phyloP scores from a whole-genome alignment of 2,888 invertebrate genomes.

The Drosophila bunnanda region DNA sequence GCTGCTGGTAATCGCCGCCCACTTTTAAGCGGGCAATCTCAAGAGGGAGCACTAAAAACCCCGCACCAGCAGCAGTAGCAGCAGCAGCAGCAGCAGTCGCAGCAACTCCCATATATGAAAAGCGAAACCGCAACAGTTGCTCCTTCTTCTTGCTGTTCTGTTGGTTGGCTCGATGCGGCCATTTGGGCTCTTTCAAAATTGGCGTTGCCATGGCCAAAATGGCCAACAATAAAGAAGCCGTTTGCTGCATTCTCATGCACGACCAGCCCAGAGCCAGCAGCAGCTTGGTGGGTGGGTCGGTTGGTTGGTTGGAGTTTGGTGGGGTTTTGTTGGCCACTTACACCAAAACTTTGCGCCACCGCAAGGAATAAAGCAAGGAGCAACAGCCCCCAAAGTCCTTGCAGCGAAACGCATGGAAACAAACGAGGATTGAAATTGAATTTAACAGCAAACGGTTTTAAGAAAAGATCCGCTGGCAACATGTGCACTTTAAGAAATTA shows the following conservation, averaged over 20 bases:
- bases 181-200: constrained; percentile 58
- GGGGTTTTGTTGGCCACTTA: constrained; percentile 56
- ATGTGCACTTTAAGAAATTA: constrained; percentile 1
- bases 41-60: constrained; percentile 58
- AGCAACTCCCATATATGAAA: constrained; percentile 42
- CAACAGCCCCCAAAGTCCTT: constrained; percentile 16
- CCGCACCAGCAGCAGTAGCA: constrained; percentile 9
- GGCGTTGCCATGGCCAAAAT: constrained; percentile 76
- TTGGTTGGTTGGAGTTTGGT: constrained; percentile 2
- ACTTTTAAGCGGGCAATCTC: constrained; percentile 79
- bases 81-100: neutral
- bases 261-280: constrained; percentile 43
- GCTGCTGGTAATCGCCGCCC: constrained; percentile 74
- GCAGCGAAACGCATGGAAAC: constrained; percentile 64
- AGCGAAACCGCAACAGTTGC: constrained; percentile 47
- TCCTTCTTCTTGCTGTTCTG: constrained; percentile 5
- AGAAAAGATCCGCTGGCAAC: constrained; percentile 44
- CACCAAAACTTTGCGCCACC: constrained; percentile 65
- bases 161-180: constrained; percentile 37
- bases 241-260: constrained; percentile 82
- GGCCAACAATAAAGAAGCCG: constrained; percentile 80
- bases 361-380: constrained; percentile 69
- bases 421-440: constrained; percentile 81
- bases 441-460: constrained; percentile 80
- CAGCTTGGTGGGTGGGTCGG: constrained; percentile 1